phyloP scores from a whole-genome alignment of 2,888 invertebrate genomes.

The Synanthedon tipuliformis region DNA sequence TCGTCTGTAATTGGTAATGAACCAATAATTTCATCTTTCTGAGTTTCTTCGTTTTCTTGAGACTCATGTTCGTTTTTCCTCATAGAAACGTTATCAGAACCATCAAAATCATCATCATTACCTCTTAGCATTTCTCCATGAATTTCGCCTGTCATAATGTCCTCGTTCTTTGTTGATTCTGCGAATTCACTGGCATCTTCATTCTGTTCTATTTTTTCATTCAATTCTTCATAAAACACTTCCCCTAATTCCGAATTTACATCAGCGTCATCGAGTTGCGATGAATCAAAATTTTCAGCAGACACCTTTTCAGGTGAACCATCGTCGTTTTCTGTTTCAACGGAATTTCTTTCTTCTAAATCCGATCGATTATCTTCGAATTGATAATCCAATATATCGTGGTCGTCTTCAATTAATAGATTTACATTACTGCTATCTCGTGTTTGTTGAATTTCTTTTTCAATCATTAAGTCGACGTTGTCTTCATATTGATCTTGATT shows the following conservation, averaged over 20 bases:
- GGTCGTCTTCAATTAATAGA: constrained; percentile 2
- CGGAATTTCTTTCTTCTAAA: constrained; percentile 7
- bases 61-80: no score
- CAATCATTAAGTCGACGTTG: constrained; percentile 1
- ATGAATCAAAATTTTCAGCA: neutral
- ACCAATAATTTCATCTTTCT: neutral
- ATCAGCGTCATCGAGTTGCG: neutral
- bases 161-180: constrained; percentile 1
- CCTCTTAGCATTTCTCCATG: neutral
- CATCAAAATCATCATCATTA: constrained; percentile 2
- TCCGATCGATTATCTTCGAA: constrained; percentile 42
- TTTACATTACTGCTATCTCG: constrained; percentile 6
- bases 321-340: neutral
- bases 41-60: neutral
- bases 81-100: neutral
- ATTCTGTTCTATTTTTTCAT: constrained; percentile 1
- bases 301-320: neutral
- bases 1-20: neutral
- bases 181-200: neutral
- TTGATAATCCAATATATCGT: constrained; percentile 28
- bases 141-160: neutral
- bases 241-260: constrained; percentile 2
- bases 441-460: constrained; percentile 7
- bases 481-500: neutral
- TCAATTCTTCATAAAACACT: constrained; percentile 1